Evolutionary conservation across 2,888 invertebrate genomes (phyloP).

Genomic region (Noctua janthe): DNA sequence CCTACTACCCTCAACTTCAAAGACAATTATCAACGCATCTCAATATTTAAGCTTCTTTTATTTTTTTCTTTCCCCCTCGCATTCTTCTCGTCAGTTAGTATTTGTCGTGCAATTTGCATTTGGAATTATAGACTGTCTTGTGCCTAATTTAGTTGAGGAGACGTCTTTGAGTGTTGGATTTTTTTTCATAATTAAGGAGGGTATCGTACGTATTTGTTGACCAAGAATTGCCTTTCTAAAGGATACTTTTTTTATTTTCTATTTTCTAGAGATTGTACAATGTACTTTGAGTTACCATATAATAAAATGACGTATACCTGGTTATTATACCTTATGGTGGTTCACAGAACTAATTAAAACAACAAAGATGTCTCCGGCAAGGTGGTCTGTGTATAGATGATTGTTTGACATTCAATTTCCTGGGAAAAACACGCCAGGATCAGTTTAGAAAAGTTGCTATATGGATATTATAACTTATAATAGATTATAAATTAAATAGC

Average conservation of each 20-base stretch:
- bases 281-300: neutral
- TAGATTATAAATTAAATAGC: neutral
- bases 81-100: constrained; percentile 41
- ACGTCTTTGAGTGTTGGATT: constrained; percentile 36
- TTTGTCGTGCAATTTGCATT: constrained; percentile 63
- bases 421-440: constrained; percentile 21
- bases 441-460: constrained; percentile 1
- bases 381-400: constrained; percentile 3
- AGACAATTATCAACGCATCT: constrained; percentile 50
- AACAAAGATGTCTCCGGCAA: constrained; percentile 1
- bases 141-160: constrained; percentile 57
- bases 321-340: neutral
- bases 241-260: neutral
- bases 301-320: neutral
- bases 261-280: neutral
- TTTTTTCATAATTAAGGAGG: constrained; percentile 35
- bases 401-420: constrained; percentile 56
- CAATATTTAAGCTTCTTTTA: constrained; percentile 55
- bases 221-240: constrained; percentile 10
- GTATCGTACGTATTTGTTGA: constrained; percentile 24
- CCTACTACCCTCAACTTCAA: constrained; percentile 52
- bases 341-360: constrained; percentile 37
- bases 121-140: constrained; percentile 59
- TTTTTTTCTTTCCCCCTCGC: constrained; percentile 29
- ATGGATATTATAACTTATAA: constrained; percentile 6